A percentile compares a stretch with the other conserved stretches of the same genome.
Evolutionary conservation across 2,888 invertebrate species (phyloP).

Genomic region (Cantharis flavilabris): DNA sequence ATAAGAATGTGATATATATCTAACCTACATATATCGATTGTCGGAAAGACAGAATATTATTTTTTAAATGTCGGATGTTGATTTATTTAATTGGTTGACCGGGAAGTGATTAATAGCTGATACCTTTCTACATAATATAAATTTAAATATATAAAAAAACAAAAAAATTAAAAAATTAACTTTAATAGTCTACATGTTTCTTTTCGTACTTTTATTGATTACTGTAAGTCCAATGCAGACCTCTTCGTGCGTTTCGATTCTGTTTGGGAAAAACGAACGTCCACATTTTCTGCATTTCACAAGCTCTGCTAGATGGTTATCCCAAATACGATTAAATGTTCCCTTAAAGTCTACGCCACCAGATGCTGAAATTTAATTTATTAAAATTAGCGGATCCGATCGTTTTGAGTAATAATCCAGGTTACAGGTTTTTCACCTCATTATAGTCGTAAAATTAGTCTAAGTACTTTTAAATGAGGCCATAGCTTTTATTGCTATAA

Average conservation of each 20-base stretch:
- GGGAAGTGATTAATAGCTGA: too few relatives aligned
- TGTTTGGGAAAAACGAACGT: slow-evolving; percentile 66
- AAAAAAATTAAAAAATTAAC: not conserved
- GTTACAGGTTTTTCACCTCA: not conserved
- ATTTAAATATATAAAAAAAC: too few relatives aligned
- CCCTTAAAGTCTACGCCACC: slow-evolving; percentile 50
- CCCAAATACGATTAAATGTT: slow-evolving; percentile 57
- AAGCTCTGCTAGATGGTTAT: slow-evolving; percentile 60
- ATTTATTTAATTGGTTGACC: too few relatives aligned
- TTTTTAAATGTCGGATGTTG: too few relatives aligned
- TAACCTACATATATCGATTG: too few relatives aligned
- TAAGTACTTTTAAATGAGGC: not conserved
- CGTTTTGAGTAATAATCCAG: not conserved
- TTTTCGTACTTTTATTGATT: slow-evolving; percentile 15
- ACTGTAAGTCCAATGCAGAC: slow-evolving; percentile 54
- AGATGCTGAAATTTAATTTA: slow-evolving; percentile 41
- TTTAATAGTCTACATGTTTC: not conserved
- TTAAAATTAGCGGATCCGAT: not conserved
- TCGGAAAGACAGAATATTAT: too few relatives aligned
- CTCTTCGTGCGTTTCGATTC: slow-evolving; percentile 62
- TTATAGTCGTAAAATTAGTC: not conserved
- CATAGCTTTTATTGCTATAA: not conserved
- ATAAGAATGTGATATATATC: too few relatives aligned
- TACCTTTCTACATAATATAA: too few relatives aligned
- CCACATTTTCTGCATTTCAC: slow-evolving; percentile 64